Conservation (phyloP, 2,888 invertebrate species). For the Hoplodrina blanda region DNA sequence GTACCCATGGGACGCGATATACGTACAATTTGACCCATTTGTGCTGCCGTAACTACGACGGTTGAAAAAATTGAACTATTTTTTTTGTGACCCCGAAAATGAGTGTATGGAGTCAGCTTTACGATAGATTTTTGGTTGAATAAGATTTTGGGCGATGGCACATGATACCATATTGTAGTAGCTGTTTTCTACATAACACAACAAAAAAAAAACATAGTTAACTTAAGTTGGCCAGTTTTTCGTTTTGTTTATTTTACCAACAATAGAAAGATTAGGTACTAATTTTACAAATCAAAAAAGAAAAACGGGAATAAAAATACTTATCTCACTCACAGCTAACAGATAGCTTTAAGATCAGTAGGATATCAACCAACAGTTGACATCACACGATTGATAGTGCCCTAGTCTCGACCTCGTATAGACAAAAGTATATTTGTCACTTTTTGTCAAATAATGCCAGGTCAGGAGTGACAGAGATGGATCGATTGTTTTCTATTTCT, state of each 20-base stretch:
- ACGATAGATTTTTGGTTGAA: slow-evolving; percentile 16
- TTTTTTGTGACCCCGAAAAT: slow-evolving; percentile 18
- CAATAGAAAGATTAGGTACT: too few species aligned
- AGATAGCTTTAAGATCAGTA: slow-evolving; percentile 15
- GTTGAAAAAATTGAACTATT: slow-evolving; percentile 32
- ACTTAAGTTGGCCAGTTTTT: too few species aligned
- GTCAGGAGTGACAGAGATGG: slow-evolving; percentile 65
- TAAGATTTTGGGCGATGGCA: slow-evolving; percentile 22
- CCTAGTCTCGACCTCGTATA: slow-evolving; percentile 52
- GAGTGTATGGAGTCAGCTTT: not conserved
- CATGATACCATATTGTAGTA: not conserved
- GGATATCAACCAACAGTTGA: slow-evolving; percentile 59
- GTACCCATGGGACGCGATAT: slow-evolving; percentile 25
- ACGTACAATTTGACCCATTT: slow-evolving; percentile 33
- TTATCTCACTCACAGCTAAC: not conserved
- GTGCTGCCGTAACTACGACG: slow-evolving; percentile 12
- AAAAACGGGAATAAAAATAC: not conserved
- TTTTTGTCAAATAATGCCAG: slow-evolving; percentile 61
- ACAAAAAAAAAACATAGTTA: too few species aligned
- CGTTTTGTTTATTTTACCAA: too few species aligned
- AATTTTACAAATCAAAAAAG: not conserved
- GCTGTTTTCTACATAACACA: too few species aligned
- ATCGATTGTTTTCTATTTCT: slow-evolving; percentile 56
- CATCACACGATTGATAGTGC: slow-evolving; percentile 68
- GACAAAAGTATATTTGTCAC: slow-evolving; percentile 63